phyloP scores from a whole-genome alignment of 2,113 vertebrate species.

The Crotalus helleri region DNA sequence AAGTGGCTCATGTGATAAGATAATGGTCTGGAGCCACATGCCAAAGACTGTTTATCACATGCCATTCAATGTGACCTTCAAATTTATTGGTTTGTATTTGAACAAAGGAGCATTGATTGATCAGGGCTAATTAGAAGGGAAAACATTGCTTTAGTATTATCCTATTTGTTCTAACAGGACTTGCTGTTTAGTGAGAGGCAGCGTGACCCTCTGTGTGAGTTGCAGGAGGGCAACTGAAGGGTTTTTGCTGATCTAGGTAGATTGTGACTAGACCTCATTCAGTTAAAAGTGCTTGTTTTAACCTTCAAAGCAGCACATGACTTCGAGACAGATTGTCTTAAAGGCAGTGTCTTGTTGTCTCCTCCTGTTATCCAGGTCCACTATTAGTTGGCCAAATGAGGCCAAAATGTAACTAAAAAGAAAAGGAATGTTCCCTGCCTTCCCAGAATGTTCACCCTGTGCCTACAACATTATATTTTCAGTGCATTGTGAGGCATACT shows the following conservation, averaged over 20 bases:
- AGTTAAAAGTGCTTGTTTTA: not conserved
- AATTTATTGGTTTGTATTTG: conserved; percentile 23
- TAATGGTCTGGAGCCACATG: not conserved
- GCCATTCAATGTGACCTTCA: not conserved
- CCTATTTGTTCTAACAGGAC: not conserved
- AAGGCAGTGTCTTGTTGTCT: not conserved
- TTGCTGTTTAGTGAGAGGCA: not conserved
- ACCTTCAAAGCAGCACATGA: not conserved
- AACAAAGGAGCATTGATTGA: conserved; percentile 14
- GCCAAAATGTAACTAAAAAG: not conserved
- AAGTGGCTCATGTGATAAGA: not conserved
- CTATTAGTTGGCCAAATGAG: not conserved
- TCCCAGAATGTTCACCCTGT: not conserved
- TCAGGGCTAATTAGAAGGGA: not conserved
- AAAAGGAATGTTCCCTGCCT: not conserved
- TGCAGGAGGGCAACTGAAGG: not conserved
- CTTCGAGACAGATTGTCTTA: not conserved
- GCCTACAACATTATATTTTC: not conserved
- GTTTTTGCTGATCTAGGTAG: not conserved
- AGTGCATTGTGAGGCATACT: not conserved
- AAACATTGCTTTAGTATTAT: conserved; percentile 3
- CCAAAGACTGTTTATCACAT: conserved; percentile 7
- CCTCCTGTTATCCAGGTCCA: not conserved
- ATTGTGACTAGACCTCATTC: not conserved
- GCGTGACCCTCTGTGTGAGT: not conserved